These are phyloP conservation scores for Slavum lentiscoides DNA, from an alignment of 2,888 invertebrate genomes.

Conservation along the genomic window DNA sequence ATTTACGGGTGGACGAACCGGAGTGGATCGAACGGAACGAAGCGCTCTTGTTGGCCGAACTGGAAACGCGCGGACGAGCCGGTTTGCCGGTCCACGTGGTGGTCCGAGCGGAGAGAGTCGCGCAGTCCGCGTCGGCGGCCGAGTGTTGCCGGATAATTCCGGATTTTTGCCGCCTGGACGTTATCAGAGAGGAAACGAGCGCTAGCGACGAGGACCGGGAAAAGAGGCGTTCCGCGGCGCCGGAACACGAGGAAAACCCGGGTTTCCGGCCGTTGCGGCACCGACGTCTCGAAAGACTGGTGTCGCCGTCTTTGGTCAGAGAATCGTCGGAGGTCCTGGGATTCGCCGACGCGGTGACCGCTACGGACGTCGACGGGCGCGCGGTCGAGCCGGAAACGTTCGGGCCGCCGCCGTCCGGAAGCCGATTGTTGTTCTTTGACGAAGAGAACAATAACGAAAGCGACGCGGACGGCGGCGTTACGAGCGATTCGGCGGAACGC, in stretches of 20 bases:
- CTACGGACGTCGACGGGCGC: constrained; percentile 26
- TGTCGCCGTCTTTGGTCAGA: constrained; percentile 41
- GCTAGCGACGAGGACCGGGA: constrained; percentile 56
- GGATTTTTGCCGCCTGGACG: constrained; percentile 56
- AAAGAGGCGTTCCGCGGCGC: constrained; percentile 31
- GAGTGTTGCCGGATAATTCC: constrained; percentile 54
- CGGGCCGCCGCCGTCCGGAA: background rate
- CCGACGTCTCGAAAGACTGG: constrained; percentile 17
- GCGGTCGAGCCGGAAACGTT: constrained; percentile 1
- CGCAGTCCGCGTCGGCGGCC: constrained; percentile 11
- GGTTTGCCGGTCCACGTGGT: constrained; percentile 42
- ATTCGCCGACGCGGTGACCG: background rate
- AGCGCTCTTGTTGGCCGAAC: constrained; percentile 33
- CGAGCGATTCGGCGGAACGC: too few relatives aligned
- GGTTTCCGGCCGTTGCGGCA: background rate
- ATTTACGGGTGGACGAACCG: constrained; percentile 17
- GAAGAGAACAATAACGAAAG: too few relatives aligned
- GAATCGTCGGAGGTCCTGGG: constrained; percentile 8
- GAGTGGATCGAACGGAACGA: constrained; percentile 46
- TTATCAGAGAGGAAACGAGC: constrained; percentile 57
- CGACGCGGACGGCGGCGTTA: too few relatives aligned
- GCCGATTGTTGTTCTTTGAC: background rate
- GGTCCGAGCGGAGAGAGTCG: constrained; percentile 37
- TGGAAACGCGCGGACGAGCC: constrained; percentile 37
- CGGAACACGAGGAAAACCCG: constrained; percentile 55